Conservation (phyloP, 2,888 invertebrate genomes). For the Arge pagana region DNA sequence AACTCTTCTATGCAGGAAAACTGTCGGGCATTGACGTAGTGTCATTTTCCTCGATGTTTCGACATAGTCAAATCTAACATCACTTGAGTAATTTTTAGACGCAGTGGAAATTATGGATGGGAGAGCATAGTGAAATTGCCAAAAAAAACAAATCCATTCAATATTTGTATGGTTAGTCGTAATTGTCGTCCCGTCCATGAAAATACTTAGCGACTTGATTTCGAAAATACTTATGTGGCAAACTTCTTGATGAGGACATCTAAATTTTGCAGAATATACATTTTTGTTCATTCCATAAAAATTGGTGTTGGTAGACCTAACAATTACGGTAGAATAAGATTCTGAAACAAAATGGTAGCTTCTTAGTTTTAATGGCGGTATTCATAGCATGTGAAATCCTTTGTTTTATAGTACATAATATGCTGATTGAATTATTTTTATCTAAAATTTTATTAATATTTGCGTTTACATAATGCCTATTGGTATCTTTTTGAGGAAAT, state of each 20-base stretch:
- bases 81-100: too few species aligned
- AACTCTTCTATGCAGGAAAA: too few species aligned
- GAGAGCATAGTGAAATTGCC: too few species aligned
- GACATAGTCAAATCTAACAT: too few species aligned
- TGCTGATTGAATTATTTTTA: background rate
- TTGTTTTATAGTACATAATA: background rate
- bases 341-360: background rate
- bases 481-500: background rate
- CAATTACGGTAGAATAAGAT: slow-evolving; percentile 5
- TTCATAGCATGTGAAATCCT: slow-evolving; percentile 1
- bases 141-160: too few species aligned
- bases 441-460: background rate
- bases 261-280: slow-evolving; percentile 2
- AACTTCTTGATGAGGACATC: background rate
- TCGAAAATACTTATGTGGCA: slow-evolving; percentile 1
- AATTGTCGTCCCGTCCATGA: too few species aligned
- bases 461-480: slow-evolving; percentile 1
- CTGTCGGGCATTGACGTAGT: too few species aligned
- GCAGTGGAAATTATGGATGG: too few species aligned
- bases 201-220: too few species aligned
- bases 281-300: slow-evolving; percentile 8
- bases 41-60: too few species aligned
- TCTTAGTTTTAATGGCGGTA: background rate
- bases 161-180: too few species aligned
- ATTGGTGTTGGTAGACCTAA: slow-evolving; percentile 16